A percentile compares a stretch with the other conserved stretches of the same genome.
Conservation (phyloP, 2,888 invertebrate species). For the Oxycera nigricornis region DNA sequence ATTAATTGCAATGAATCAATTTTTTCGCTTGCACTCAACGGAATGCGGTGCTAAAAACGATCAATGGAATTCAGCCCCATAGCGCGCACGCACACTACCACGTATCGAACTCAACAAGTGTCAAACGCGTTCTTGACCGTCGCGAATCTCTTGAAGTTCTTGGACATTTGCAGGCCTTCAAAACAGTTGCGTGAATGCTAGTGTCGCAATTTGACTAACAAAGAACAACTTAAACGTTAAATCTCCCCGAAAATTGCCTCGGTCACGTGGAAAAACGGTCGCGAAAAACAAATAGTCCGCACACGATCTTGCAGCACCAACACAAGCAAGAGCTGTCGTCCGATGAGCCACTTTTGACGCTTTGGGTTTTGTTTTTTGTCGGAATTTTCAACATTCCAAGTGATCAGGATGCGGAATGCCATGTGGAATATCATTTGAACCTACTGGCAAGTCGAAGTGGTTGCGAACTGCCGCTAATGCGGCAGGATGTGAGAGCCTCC, state of each 20-base stretch:
- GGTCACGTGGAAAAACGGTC: slow-evolving; percentile 1
- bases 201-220: background rate
- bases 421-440: background rate
- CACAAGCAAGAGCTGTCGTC: background rate
- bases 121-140: slow-evolving; percentile 21
- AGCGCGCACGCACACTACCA: background rate
- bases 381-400: slow-evolving; percentile 20
- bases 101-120: slow-evolving; percentile 15
- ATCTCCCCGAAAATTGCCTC: slow-evolving; percentile 19
- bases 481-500: slow-evolving; percentile 1
- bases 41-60: slow-evolving; percentile 29
- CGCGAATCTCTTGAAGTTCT: slow-evolving; percentile 1
- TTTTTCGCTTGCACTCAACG: slow-evolving; percentile 1
- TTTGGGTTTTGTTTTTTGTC: slow-evolving; percentile 16
- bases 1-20: too few relatives aligned
- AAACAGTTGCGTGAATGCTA: background rate
- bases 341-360: slow-evolving; percentile 28
- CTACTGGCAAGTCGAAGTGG: background rate
- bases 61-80: slow-evolving; percentile 27
- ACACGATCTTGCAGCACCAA: slow-evolving; percentile 5
- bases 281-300: slow-evolving; percentile 10
- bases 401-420: background rate
- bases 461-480: background rate
- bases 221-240: background rate
- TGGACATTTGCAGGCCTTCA: too few relatives aligned